Base-by-base conservation (phyloP, 2,113 vertebrate genomes). In the Hyaena hyaena region DNA sequence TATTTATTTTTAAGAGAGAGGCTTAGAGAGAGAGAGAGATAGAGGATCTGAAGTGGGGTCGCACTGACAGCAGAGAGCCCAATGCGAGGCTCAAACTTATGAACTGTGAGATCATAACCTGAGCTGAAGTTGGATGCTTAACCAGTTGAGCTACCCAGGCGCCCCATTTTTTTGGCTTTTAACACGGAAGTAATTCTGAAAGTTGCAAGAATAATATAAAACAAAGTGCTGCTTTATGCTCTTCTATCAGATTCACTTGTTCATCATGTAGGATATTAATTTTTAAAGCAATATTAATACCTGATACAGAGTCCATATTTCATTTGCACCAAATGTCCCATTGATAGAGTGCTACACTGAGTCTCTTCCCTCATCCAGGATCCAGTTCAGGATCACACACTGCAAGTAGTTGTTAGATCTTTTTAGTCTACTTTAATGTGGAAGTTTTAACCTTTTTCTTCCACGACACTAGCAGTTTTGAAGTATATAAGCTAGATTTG, bases 221-320 rank as follows among this genome's bases (percentile, higher is more conserved):
- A 45, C n/a, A 58, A 71, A 89, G n/a, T 53, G 35, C 26, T 61
- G 33, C 43, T 45, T 35, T 31, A 43, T 95, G 31, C 6, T 53
- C 68, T 90, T 88, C 14, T 81, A 33, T 11, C 50, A 88, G 61
- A 48, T 73, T 80, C 9, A 17, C 43, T 19, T 85, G 7, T 61
- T 93, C 76, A n/a, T 45, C 63, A 63, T 79, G 82, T 82, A 88
- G 68, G 90, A 88, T 86, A 48, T 55, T 82, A 73, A 33, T 82
- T 88, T 28, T 87, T 97, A 55, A 93, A 85, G 55, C 53, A 35
- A 4, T 84, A 45, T 28, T 79, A 23, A 81, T 58, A 79, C 4
- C 80, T 93, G 28, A 31, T 61, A 33, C 3, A 55, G 66, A 53
- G 26, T 43, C 43, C 9, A 10, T 50, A 35, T 71, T 91, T 11